Evolutionary conservation across 1,140 invertebrate species (phyloP), one percentile per base, ranked within the genome.

Genomic region (Drosophila pseudoobscura): DNA sequence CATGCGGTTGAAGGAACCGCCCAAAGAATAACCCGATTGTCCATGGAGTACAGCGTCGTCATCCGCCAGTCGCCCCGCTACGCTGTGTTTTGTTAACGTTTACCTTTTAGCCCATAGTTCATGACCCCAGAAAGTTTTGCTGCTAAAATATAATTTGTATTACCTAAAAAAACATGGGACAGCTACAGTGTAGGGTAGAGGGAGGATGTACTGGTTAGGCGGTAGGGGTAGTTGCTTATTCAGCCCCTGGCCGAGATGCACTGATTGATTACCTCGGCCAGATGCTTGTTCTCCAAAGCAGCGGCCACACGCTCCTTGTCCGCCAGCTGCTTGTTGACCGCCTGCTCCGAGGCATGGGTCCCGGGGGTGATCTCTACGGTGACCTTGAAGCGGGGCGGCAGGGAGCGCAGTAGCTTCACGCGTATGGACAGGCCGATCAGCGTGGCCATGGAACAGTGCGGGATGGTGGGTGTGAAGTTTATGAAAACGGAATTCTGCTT

Each of bases 371-470:
- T 97, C 82, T 95, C 93, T 0, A 99, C 98, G 50, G 94, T 95
- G 5, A 99, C 96, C 93, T 99, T 97, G 85, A 98, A 97, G 53
- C 96, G 93, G 45, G 95, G 90, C 0, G 98, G 98, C 31, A 99
- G 91, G 9, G 96, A 95, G 73, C 98, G 92, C 15, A 99, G 92
- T 9, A 99, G 92, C 91, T 98, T 97, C 0, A 99, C 97, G 63
- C 96, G 77, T 52, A 92, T 92, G 6, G 89, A 95, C 20, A 97
- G 92, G 92, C 96, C 99, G 90, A 99, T 99, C 13, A 99, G 92
- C 41, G 99, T 99, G 22, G 99, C 99, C 98, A 99, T 99, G 80
- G 97, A 99, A 89, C 99, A 99, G 90, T 99, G 99, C 0, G 98
- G 98, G 87, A 99, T 99, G 0, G 99, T 99, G 8, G 99, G 99